Evolutionary conservation across 2,113 vertebrate genomes (phyloP).

Genomic region (Phasianus colchicus): DNA sequence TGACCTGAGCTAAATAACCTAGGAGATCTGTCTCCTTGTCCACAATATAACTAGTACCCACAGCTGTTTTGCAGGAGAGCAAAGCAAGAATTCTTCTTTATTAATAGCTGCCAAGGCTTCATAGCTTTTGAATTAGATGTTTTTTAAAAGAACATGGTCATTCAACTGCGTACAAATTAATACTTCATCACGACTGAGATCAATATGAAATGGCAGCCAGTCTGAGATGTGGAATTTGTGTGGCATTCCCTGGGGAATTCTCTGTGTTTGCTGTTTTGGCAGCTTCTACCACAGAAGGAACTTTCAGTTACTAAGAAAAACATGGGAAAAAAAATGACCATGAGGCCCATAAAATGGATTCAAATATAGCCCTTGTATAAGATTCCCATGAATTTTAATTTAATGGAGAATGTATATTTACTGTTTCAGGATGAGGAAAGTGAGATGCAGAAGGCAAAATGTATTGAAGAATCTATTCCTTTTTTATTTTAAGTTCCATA

Average conservation of each 20-base stretch:
- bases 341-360: slow-evolving; percentile 47
- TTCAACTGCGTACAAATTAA: slow-evolving; percentile 64
- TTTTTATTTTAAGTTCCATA: slow-evolving; percentile 48
- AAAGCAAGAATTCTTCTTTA: slow-evolving; percentile 29
- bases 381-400: slow-evolving; percentile 56
- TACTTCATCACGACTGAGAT: slow-evolving; percentile 63
- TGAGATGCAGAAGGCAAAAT: slow-evolving; percentile 39
- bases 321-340: slow-evolving; percentile 47
- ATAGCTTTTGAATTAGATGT: slow-evolving; percentile 35
- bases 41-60: not conserved
- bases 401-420: slow-evolving; percentile 56
- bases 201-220: slow-evolving; percentile 57
- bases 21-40: slow-evolving; percentile 12
- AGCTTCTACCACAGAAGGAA: slow-evolving; percentile 48
- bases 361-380: slow-evolving; percentile 58
- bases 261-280: slow-evolving; percentile 57
- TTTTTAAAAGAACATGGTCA: not conserved
- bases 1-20: not conserved
- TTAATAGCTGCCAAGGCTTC: slow-evolving; percentile 29
- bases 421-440: slow-evolving; percentile 31
- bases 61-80: not conserved
- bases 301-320: slow-evolving; percentile 63
- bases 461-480: slow-evolving; percentile 7
- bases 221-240: slow-evolving; percentile 38
- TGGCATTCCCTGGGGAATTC: slow-evolving; percentile 30